Conservation (phyloP, 2,888 invertebrate species). For the Junonia oenone region DNA sequence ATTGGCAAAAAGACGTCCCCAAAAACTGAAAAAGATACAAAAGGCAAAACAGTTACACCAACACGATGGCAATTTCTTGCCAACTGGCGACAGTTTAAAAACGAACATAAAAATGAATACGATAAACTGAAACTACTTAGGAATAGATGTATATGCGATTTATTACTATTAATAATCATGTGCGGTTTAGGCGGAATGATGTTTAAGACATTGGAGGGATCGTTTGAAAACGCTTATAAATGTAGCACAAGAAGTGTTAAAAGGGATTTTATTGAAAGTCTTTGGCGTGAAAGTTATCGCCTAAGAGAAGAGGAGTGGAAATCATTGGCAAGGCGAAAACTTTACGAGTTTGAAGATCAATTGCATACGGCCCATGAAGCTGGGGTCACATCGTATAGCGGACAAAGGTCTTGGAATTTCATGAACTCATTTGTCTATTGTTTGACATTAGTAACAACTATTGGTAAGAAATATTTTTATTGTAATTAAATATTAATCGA, state of each 20-base stretch:
- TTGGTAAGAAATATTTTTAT: conserved; percentile 83
- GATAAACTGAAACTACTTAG: conserved; percentile 73
- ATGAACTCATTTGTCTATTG: conserved; percentile 92
- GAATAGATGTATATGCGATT: conserved; percentile 84
- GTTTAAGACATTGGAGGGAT: conserved; percentile 90
- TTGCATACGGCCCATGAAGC: conserved; percentile 90
- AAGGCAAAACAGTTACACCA: conserved; percentile 32
- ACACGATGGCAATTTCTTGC: conserved; percentile 65
- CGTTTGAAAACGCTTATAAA: conserved; percentile 91
- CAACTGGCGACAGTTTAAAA: conserved; percentile 80
- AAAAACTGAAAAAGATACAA: conserved; percentile 33
- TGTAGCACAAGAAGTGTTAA: conserved; percentile 92
- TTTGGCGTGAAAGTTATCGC: conserved; percentile 90
- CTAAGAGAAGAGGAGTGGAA: conserved; percentile 94
- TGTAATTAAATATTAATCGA: neutral
- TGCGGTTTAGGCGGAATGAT: conserved; percentile 89
- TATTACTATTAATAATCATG: conserved; percentile 84
- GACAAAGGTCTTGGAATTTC: conserved; percentile 92
- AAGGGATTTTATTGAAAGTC: conserved; percentile 89
- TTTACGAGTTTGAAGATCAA: conserved; percentile 92
- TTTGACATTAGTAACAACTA: conserved; percentile 91
- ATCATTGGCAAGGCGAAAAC: conserved; percentile 87
- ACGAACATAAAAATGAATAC: conserved; percentile 78
- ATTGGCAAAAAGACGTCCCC: conserved; percentile 19
- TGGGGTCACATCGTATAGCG: conserved; percentile 90